These are phyloP conservation scores for Drosophila meridionalis DNA, from an alignment of 2,888 invertebrate genomes.

Conservation along the genomic window DNA sequence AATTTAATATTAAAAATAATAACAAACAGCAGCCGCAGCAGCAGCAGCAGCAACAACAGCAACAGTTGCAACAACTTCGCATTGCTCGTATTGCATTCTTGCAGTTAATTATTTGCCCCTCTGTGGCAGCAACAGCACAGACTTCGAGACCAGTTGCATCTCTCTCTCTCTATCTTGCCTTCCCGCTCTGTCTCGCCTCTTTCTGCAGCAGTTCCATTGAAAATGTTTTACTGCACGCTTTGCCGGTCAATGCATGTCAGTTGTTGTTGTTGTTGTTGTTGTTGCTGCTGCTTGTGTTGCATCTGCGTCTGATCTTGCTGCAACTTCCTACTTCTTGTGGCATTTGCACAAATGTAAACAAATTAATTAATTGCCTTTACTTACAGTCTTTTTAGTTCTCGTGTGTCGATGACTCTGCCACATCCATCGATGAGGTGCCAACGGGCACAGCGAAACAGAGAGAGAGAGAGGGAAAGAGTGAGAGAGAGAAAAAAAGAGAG, in stretches of 20 bases:
- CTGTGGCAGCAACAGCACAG: constrained; percentile 33
- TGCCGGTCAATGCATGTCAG: constrained; percentile 77
- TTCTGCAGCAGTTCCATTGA: constrained; percentile 67
- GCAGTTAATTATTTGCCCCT: constrained; percentile 75
- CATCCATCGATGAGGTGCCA: constrained; percentile 38
- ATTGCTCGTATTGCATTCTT: constrained; percentile 80
- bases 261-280: constrained; percentile 40
- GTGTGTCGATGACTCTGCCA: constrained; percentile 49
- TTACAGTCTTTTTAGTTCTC: constrained; percentile 63
- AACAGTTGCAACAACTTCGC: constrained; percentile 39
- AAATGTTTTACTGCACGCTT: constrained; percentile 79
- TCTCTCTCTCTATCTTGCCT: constrained; percentile 13
- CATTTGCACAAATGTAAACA: constrained; percentile 75
- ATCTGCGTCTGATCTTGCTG: constrained; percentile 78
- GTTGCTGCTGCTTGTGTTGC: constrained; percentile 50
- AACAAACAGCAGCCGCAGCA: constrained; percentile 70
- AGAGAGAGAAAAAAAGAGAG: background rate
- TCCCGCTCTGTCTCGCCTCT: background rate
- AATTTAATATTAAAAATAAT: constrained; percentile 83
- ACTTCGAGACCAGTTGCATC: constrained; percentile 48
- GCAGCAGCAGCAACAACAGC: constrained; percentile 39
- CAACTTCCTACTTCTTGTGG: constrained; percentile 79
- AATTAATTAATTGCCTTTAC: constrained; percentile 79
- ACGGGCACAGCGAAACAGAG: background rate
- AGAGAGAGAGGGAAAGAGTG: background rate